phyloP scores from a whole-genome alignment of 1,140 invertebrate genomes.

The Cherax quadricarinatus region DNA sequence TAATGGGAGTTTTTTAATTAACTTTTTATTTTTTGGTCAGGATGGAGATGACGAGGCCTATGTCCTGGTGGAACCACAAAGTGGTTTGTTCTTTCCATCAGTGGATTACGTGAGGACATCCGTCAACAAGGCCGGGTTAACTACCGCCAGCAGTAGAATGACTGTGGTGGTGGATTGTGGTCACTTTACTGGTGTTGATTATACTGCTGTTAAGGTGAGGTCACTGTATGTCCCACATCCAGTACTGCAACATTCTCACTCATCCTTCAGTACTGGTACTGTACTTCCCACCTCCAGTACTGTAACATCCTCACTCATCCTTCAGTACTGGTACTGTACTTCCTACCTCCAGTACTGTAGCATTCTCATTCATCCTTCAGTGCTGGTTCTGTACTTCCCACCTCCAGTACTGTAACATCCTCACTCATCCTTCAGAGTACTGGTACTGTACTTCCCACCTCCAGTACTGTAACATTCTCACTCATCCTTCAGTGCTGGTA shows the following conservation, averaged over 20 bases:
- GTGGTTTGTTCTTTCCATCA: constrained; percentile 92
- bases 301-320: too few relatives aligned
- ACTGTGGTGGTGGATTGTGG: constrained; percentile 85
- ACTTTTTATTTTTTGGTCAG: constrained; percentile 76
- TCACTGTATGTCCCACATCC: too few relatives aligned
- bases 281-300: too few relatives aligned
- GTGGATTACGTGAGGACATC: constrained; percentile 89
- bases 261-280: not conserved
- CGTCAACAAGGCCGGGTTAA: constrained; percentile 85
- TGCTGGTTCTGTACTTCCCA: too few relatives aligned
- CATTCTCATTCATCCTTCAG: too few relatives aligned
- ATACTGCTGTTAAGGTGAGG: constrained; percentile 83
- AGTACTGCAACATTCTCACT: not conserved
- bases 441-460: too few relatives aligned
- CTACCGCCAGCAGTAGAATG: constrained; percentile 83
- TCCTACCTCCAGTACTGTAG: too few relatives aligned
- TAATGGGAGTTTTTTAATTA: not conserved
- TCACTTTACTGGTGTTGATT: constrained; percentile 82
- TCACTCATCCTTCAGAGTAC: too few relatives aligned
- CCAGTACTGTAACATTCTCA: too few relatives aligned
- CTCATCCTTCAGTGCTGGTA: too few relatives aligned
- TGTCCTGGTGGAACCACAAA: constrained; percentile 87
- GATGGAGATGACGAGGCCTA: constrained; percentile 84
- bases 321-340: too few relatives aligned
- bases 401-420: too few relatives aligned